phyloP scores from a whole-genome alignment of 2,797 vertebrate species.

The Melopsittacus undulatus region DNA sequence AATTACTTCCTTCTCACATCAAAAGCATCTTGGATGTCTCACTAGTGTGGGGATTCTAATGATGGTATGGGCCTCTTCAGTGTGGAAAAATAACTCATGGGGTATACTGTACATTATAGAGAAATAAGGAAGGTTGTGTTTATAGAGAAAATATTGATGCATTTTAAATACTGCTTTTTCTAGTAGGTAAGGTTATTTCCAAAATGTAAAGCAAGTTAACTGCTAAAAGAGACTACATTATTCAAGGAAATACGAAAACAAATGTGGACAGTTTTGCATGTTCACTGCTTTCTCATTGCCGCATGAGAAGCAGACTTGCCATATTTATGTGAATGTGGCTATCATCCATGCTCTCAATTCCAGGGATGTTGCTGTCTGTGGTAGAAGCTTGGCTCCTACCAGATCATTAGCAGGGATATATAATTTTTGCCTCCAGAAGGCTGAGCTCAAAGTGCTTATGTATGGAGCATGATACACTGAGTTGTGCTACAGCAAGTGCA shows the following conservation, averaged over 20 bases:
- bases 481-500: not conserved
- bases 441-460: not conserved
- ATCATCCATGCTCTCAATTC: not conserved
- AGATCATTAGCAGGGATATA: not conserved
- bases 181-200: not conserved
- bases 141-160: not conserved
- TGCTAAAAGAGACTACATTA: not conserved
- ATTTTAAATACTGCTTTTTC: conserved; percentile 7
- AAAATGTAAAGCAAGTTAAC: fast-evolving
- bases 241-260: not conserved
- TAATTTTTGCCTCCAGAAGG: not conserved
- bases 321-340: not conserved
- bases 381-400: not conserved
- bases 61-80: not conserved
- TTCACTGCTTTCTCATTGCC: not conserved
- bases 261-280: not conserved
- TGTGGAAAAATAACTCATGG: not conserved
- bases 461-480: not conserved
- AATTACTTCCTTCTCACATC: not conserved
- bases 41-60: not conserved
- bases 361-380: not conserved
- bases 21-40: not conserved
- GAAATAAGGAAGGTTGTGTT: not conserved
- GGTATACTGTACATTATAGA: not conserved
- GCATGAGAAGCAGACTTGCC: not conserved